phyloP scores from a whole-genome alignment of 2,888 invertebrate species.

The Melipona beecheii region DNA sequence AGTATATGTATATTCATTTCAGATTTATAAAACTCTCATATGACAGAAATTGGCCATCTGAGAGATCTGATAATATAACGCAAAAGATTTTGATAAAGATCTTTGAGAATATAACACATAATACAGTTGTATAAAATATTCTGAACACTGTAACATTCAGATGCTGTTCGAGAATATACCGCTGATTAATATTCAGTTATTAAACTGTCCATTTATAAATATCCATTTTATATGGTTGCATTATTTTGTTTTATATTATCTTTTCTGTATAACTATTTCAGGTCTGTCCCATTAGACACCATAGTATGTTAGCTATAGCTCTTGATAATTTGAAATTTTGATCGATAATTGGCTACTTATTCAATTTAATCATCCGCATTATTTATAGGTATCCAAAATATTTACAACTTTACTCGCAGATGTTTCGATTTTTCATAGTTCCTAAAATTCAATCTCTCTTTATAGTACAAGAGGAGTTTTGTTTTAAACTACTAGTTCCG shows the following conservation, averaged over 20 bases:
- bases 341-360: constrained; percentile 70
- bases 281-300: constrained; percentile 41
- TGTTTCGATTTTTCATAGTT: constrained; percentile 43
- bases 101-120: constrained; percentile 57
- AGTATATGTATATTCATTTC: constrained; percentile 68
- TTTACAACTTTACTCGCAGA: constrained; percentile 74
- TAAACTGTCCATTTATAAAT: constrained; percentile 65
- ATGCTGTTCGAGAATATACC: constrained; percentile 66
- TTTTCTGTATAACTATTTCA: constrained; percentile 36
- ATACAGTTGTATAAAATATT: constrained; percentile 72
- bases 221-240: constrained; percentile 48
- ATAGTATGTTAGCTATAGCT: constrained; percentile 47
- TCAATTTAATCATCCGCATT: constrained; percentile 66
- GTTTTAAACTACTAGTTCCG: constrained; percentile 51
- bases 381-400: constrained; percentile 76
- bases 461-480: constrained; percentile 45
- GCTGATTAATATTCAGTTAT: constrained; percentile 64
- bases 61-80: constrained; percentile 11
- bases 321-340: constrained; percentile 65
- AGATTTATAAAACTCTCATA: constrained; percentile 66
- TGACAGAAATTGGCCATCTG: constrained; percentile 48
- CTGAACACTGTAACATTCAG: constrained; percentile 69
- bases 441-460: constrained; percentile 59
- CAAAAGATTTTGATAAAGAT: constrained; percentile 19
- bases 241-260: constrained; percentile 46